Evolutionary conservation across 2,797 vertebrate species (phyloP).

Genomic region (Chiloscyllium punctatum): DNA sequence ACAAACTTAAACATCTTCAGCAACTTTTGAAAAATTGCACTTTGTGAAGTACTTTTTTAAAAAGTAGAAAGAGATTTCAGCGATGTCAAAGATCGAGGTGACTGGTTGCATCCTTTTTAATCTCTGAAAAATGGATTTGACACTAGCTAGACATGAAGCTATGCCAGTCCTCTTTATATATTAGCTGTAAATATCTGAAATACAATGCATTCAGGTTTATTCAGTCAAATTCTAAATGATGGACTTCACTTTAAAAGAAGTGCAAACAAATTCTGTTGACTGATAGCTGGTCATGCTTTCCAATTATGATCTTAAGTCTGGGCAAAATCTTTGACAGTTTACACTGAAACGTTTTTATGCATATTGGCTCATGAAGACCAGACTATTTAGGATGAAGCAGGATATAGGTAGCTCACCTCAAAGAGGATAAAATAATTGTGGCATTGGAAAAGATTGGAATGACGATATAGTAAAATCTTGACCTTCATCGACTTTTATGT

Average conservation of each 20-base stretch:
- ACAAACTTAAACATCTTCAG: conserved; percentile 21
- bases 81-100: conserved; percentile 11
- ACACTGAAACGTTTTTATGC: neutral
- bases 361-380: neutral
- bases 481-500: neutral
- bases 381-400: neutral
- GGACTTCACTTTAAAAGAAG: neutral
- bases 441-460: neutral
- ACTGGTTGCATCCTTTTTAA: neutral
- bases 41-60: conserved; percentile 13
- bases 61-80: conserved; percentile 31
- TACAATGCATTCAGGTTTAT: neutral
- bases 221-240: neutral
- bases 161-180: neutral
- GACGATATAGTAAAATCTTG: neutral
- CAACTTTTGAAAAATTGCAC: neutral
- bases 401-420: neutral
- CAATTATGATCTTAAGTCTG: neutral
- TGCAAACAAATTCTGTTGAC: neutral
- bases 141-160: neutral
- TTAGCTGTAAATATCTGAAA: neutral
- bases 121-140: conserved; percentile 8
- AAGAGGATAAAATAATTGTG: neutral
- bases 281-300: neutral
- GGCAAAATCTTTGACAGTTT: neutral